Base-by-base conservation (phyloP, 1,140 invertebrate species). In the Caenorhabditis brenneri region DNA sequence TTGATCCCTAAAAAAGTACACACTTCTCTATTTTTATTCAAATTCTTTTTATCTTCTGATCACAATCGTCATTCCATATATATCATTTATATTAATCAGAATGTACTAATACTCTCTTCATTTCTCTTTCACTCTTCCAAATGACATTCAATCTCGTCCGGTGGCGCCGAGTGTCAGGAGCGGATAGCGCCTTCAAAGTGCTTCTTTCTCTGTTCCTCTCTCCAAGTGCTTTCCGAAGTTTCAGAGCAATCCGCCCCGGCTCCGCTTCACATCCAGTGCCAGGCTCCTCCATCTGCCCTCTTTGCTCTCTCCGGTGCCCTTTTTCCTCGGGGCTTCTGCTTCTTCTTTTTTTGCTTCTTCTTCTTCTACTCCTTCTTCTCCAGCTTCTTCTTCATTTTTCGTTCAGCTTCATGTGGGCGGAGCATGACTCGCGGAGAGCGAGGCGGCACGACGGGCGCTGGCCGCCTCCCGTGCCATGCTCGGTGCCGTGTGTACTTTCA, bases 201-300 rank as follows among this genome's bases (percentile, higher is more conserved):
- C 65, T 31, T 74, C 36, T 74, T 19, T 74, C 65, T 74, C 65
- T 33, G 3, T 36, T 2, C 19, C 5, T 74, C 65, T 42, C 39
- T 42, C 12, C 39, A 5, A 6, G 39, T 42, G 39, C 39, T 42
- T n/a, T n/a, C 22, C n/a, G 10, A 42, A 74, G 36, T 74, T 74
- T 46, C 65, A 74, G n/a, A n/a, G 65, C 33, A 15, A 19, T 36
- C 1, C 4, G 19, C 5, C 7, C 5, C 31, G 5, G 58, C 58
- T n/a, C n/a, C n/a, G 39, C 5, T 5, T 12, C 39, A 42, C 5
- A 12, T 42, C 39, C 39, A 42, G 65, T 74, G 65, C 65, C 65
- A 74, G 65, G 65, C 65, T 74, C 65, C 36, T 74, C 65, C 65
- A 74, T 42, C 65, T 74, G 65, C 65, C 65, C 65, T 74, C 36